Evolutionary conservation across 2,113 vertebrate species (phyloP), one percentile per base, ranked within the genome.

Genomic region (Chloropsis cyanopogon): DNA sequence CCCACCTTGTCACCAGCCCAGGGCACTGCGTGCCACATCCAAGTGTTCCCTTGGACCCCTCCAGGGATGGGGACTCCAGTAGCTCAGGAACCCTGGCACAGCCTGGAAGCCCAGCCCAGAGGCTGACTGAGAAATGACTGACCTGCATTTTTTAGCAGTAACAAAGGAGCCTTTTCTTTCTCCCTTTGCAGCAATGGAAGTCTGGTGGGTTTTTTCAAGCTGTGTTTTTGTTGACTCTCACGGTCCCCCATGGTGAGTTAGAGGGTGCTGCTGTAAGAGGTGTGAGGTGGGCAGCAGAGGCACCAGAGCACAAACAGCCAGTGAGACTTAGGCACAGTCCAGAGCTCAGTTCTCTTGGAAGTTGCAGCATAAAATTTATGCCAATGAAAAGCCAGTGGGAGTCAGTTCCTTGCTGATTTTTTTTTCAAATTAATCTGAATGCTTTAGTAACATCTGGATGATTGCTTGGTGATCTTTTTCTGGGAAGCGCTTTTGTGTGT

Each of bases 371-470:
- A 39, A 61, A 80, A 82, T 37, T 75, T 61, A 49, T 11, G 29
- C 89, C 47, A 56, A 42, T 31, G 35, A 79, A 47, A 54, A 76
- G 31, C 28, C 33, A 50, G 65, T 22, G 33, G 77, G 81, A 94
- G 53, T 92, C 1, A 69, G 66, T 76, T 91, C 52, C 70, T 65
- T 7, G 10, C 37, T 85, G 52, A 13, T 41, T 94, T 87, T 7
- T 89, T 87, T 54, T 31, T 9, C 41, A 90, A 91, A 85, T 89
- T 69, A 64, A 69, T 93, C 75, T 64, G 72, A 83, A 73, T 92
- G 66, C 70, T 90, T 93, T 42, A 79, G 78, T 82, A 93, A 85
- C 91, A 89, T 92, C 66, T 95, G 91, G 77, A 60, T 93, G 86
- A 83, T 93, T 93, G 82, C 88, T 95, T 54, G 53, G 70, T 82